phyloP scores from a whole-genome alignment of 1,140 invertebrate genomes.

The Drosophila serrata region DNA sequence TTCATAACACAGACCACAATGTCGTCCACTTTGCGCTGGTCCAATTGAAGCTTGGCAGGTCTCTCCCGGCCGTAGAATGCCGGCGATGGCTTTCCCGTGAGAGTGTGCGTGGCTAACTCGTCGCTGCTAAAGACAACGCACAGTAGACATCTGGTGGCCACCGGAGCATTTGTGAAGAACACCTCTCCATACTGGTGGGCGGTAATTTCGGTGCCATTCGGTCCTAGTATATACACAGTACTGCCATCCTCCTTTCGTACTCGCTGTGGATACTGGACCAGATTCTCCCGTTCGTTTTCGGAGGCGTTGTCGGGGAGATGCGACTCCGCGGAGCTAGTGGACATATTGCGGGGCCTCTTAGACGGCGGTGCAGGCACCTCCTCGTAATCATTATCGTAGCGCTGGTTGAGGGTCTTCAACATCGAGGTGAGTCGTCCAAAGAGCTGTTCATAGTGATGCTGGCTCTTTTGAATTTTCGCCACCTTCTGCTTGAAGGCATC shows the following conservation, averaged over 20 bases:
- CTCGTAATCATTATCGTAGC: slow-evolving; percentile 45
- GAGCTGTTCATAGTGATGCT: slow-evolving; percentile 46
- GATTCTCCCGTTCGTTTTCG: slow-evolving; percentile 10
- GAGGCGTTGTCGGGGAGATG: slow-evolving; percentile 10
- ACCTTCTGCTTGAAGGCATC: slow-evolving; percentile 41
- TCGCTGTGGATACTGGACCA: slow-evolving; percentile 47
- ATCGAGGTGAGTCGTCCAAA: slow-evolving; percentile 41
- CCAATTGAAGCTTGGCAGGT: slow-evolving; percentile 71
- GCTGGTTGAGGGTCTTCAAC: slow-evolving; percentile 53
- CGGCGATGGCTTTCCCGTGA: slow-evolving; percentile 85
- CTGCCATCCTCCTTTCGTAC: slow-evolving; percentile 32
- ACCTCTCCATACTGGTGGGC: slow-evolving; percentile 59
- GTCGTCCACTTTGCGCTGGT: slow-evolving; percentile 78
- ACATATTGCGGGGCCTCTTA: slow-evolving; percentile 42
- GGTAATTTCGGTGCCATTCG: slow-evolving; percentile 77
- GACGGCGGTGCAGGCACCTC: slow-evolving; percentile 27
- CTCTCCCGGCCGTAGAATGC: slow-evolving; percentile 76
- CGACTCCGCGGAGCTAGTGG: slow-evolving; percentile 51
- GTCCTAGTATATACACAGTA: slow-evolving; percentile 66
- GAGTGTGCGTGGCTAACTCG: slow-evolving; percentile 82
- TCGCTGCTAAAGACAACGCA: slow-evolving; percentile 73
- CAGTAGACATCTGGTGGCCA: slow-evolving; percentile 81
- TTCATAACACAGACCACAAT: slow-evolving; percentile 77
- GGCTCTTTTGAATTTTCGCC: slow-evolving; percentile 57
- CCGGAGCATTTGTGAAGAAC: slow-evolving; percentile 74